Base-by-base conservation (phyloP, 2,797 vertebrate species). In the Parambassis ranga region DNA sequence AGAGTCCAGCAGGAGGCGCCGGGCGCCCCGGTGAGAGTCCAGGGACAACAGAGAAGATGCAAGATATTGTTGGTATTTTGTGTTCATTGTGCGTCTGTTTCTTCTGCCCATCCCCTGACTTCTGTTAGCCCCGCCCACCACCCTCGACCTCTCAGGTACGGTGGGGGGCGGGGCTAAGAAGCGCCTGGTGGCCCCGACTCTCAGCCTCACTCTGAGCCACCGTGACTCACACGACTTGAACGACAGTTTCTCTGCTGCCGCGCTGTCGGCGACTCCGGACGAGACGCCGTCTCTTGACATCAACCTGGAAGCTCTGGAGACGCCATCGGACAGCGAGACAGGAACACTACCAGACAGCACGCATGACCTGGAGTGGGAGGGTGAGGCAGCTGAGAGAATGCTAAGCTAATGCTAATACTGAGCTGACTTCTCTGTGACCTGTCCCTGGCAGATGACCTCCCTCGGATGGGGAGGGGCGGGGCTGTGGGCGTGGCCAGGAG, bases 281-380 rank as follows among this genome's bases (percentile, higher is more conserved):
- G 88, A 89, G 9, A 90, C 90, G 0, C 72, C 74, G 0, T 89
- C 90, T 0, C 65, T 92, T 1, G 92, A 96, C 75, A 90, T 95
- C 65, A 89, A 94, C 47, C 49, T 96, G 44, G 94, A 95, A 0
- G 93, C 90, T 0, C 57, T 96, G 85, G 94, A 95, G 64, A 95
- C 93, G 0, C 95, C 94, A 0, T 94, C 92, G 0, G 94, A 91
- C 78, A 95, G 93, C 0, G 94, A 95, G 77, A 86, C 92, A 0
- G 91, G 91, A 30, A 93, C 91, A 3, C 88, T 91, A 50, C 87
- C 89, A 0, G 91, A 89, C 64, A 66, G 88, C 14, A 77, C 60
- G 36, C 81, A 92, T 0, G 91, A 94, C 7, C 91, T 95, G 50
- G 93, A 96, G 71, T 94, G 94, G 94, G 94, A 95, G 30, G 94